Evolutionary conservation across 2,113 vertebrate species (phyloP), one percentile per base, ranked within the genome.

Genomic region (Gambusia holbrooki): DNA sequence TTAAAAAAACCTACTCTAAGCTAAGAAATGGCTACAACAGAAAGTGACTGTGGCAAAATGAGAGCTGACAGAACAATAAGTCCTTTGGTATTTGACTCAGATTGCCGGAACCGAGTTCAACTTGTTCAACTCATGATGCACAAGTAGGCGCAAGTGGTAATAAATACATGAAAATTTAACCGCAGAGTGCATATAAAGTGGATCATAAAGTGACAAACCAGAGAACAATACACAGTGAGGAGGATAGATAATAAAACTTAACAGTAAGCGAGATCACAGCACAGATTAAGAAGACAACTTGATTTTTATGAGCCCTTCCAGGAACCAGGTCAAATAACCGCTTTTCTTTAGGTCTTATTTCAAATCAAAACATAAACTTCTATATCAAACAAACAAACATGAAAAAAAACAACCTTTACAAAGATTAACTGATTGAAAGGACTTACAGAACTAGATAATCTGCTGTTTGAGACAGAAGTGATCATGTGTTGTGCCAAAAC

Each of bases 61-160:
- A 82, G 84, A 86, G 69, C 63, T 72, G 63, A 83, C 76, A 83
- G n/a, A 45, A 90, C 84, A 92, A 87, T 77, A 78, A 79, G 66
- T 58, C 61, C 70, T 73, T 82, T 82, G 90, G 87, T 89, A 62
- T 76, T 67, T 62, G 58, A 69, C 76, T 74, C 42, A 42, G 61
- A 64, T 10, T 79, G 32, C 61, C 29, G 74, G 82, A 88, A 83
- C 60, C 70, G 73, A 76, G 67, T 73, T 62, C 62, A 73, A 86
- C 83, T 84, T 74, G 67, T 73, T 62, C 65, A 73, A 86, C 83
- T 84, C 76, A 62, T 88, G 79, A 81, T 62, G 71, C 72, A 48
- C 10, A 67, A 81, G 80, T 72, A 66, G 73, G 62, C 75, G 68
- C 45, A 79, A 80, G 84, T 78, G 51, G 60, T 62, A 79, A 82